Conservation (phyloP, 2,888 invertebrate species). For the Melanophora roralis region DNA sequence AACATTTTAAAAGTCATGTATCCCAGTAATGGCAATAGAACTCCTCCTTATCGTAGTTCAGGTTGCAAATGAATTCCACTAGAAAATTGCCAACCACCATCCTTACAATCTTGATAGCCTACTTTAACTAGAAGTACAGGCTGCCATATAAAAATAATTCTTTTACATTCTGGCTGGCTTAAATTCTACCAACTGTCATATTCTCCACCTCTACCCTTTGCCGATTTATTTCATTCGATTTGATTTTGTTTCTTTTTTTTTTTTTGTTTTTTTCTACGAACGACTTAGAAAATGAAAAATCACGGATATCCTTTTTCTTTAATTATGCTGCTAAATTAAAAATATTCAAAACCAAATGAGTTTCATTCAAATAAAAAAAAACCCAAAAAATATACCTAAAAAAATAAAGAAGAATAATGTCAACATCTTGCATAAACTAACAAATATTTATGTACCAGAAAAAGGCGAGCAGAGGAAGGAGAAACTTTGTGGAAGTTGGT, state of each 20-base stretch:
- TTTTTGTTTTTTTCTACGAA: neutral
- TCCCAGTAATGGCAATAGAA: too few species aligned
- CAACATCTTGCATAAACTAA: constrained; percentile 55
- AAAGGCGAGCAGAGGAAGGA: neutral
- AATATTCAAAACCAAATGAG: constrained; percentile 68
- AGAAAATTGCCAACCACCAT: too few species aligned
- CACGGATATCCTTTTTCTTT: constrained; percentile 69
- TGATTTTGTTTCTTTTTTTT: neutral
- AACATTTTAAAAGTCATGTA: too few species aligned
- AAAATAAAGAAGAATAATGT: constrained; percentile 25
- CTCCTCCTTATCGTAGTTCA: too few species aligned
- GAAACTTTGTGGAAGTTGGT: constrained; percentile 27
- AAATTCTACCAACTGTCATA: neutral
- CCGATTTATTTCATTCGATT: constrained; percentile 35
- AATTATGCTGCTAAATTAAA: constrained; percentile 68
- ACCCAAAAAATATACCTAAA: neutral
- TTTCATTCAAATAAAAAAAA: constrained; percentile 51
- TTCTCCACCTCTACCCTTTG: neutral
- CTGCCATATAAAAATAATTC: neutral
- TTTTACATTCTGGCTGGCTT: neutral
- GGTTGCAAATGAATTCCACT: too few species aligned
- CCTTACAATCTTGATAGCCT: too few species aligned
- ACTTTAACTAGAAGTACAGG: too few species aligned
- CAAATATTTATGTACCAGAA: constrained; percentile 30
- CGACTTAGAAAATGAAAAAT: constrained; percentile 66